Evolutionary conservation across 2,113 vertebrate genomes (phyloP).

Genomic region (Ictalurus furcatus): DNA sequence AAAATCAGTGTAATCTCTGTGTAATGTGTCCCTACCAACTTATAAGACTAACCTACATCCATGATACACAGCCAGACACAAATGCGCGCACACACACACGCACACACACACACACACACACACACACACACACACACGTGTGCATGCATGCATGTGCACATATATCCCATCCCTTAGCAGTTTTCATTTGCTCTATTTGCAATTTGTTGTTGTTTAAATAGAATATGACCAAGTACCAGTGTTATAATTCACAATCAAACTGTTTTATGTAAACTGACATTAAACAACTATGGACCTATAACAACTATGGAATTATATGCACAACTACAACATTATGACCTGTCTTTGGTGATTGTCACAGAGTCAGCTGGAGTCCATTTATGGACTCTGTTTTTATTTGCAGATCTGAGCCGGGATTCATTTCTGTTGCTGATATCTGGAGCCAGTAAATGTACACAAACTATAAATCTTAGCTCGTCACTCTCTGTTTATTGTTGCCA

Average conservation of each 20-base stretch:
- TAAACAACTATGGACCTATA: constrained; percentile 61
- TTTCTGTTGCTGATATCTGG: constrained; percentile 82
- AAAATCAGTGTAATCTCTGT: background rate
- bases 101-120: constrained; percentile 3
- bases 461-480: constrained; percentile 79
- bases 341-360: constrained; percentile 63
- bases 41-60: background rate
- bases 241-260: constrained; percentile 35
- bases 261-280: constrained; percentile 62
- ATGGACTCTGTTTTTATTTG: constrained; percentile 72
- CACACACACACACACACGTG: background rate
- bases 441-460: constrained; percentile 90
- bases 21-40: background rate
- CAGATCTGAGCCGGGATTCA: constrained; percentile 66
- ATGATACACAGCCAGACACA: background rate
- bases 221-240: constrained; percentile 31
- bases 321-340: background rate
- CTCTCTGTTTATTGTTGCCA: constrained; percentile 65
- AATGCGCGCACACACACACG: background rate
- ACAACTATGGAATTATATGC: constrained; percentile 51
- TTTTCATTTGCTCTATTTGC: background rate
- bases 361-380: constrained; percentile 72
- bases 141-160: background rate
- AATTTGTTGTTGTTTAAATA: background rate
- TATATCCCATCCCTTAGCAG: too few relatives aligned